Base-by-base conservation (phyloP, 2,113 vertebrate genomes). In the Junco hyemalis region DNA sequence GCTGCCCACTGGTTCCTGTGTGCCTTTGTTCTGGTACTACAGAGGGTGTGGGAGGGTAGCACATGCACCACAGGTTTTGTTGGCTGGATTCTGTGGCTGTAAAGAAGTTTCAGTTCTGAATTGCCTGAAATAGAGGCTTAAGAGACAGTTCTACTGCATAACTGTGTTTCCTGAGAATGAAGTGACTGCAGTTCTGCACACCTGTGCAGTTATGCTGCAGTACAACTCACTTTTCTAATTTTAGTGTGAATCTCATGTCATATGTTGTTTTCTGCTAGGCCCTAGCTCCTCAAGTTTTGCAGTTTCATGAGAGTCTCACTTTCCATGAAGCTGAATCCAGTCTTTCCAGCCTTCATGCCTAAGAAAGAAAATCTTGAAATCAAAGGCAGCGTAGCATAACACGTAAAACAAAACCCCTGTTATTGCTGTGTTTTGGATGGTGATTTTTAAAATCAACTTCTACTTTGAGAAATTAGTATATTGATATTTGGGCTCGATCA, bases 381-480 rank as follows among this genome's bases (percentile, higher is more conserved):
- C 21, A 48, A 76, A 68, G 45, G 40, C 36, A 65, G 15, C 0
- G 0, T 54, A 79, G 9, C 21, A 42, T 74, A 61, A 48, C 0
- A 2, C 0, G 0, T 76, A 61, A 42, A 70, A 33, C 1, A 5
- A 83, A 73, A 4, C 2, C 8, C 17, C 21, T 56, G 19, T 33
- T 89, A 59, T 38, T 57, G 18, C 8, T 65, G 1, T 50, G 14
- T 80, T 82, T 54, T 70, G 36, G 25, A 35, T 25, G 20, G 11
- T 53, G 36, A 45, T 51, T 85, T 56, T 82, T 68, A 79, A 94
- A 88, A 84, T 56, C 26, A 68, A 78, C 40, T 45, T 13, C 13
- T 42, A n/a, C 40, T 80, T 50, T 69, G 28, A 87, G 16, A 20
- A 68, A 56, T 71, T 44, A 29, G 9, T 53, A 11, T 64, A 36